Conservation (phyloP, 2,113 vertebrate species). For the Atherinomorus stipes region DNA sequence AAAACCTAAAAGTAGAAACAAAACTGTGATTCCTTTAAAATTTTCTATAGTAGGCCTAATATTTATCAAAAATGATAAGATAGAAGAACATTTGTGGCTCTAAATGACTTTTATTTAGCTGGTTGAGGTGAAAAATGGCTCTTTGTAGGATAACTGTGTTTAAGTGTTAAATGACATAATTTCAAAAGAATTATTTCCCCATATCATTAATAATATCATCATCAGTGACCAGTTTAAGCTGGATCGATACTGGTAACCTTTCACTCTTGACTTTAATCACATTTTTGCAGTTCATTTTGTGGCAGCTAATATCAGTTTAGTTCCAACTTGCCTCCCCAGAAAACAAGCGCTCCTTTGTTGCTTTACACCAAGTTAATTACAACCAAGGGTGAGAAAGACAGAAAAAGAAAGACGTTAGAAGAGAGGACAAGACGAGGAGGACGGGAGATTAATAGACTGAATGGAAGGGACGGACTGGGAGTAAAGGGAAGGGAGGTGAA, state of each 20-base stretch:
- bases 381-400: slow-evolving; percentile 50
- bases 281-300: slow-evolving; percentile 28
- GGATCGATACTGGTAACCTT: neutral
- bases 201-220: neutral
- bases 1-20: no score
- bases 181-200: no score
- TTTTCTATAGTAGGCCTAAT: no score
- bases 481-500: neutral
- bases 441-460: slow-evolving; percentile 59
- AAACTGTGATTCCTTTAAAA: no score
- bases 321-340: slow-evolving; percentile 25
- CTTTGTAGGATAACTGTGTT: no score
- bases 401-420: slow-evolving; percentile 73
- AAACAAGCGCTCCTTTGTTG: slow-evolving; percentile 62
- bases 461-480: slow-evolving; percentile 30
- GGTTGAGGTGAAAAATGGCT: no score
- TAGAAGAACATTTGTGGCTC: no score
- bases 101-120: no score
- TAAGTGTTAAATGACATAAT: no score
- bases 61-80: no score
- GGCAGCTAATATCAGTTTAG: slow-evolving; percentile 40
- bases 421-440: slow-evolving; percentile 42
- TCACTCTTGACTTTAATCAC: slow-evolving; percentile 6
- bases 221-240: neutral
- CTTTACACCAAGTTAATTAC: slow-evolving; percentile 67